Conservation (phyloP, 2,888 invertebrate species). For the Pseudoips prasinana region DNA sequence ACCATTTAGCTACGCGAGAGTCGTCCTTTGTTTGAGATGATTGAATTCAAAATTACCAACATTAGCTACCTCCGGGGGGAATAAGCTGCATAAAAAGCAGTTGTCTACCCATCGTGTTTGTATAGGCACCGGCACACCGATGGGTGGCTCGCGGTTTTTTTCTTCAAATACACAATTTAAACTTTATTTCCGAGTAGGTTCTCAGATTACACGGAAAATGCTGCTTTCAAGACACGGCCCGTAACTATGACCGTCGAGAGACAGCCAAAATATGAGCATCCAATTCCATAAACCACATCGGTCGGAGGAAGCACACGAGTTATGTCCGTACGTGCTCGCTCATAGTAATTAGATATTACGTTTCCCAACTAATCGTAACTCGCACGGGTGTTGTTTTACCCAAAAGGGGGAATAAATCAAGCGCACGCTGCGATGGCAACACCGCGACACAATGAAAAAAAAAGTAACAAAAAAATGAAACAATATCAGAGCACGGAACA, state of each 20-base stretch:
- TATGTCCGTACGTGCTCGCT: constrained; percentile 77
- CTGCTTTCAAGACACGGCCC: constrained; percentile 60
- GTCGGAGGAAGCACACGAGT: constrained; percentile 75
- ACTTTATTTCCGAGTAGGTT: constrained; percentile 51
- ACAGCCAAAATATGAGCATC: constrained; percentile 80
- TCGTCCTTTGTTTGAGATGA: constrained; percentile 78
- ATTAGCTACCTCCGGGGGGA: constrained; percentile 66
- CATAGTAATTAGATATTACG: constrained; percentile 82
- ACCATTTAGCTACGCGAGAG: constrained; percentile 77
- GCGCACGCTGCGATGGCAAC: constrained; percentile 59
- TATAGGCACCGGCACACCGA: constrained; percentile 34
- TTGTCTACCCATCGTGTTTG: constrained; percentile 47
- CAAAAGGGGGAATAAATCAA: constrained; percentile 79
- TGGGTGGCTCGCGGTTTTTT: constrained; percentile 39
- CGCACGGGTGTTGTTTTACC: constrained; percentile 80
- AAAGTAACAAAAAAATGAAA: constrained; percentile 66
- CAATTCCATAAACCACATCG: constrained; percentile 81
- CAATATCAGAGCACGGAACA: constrained; percentile 75
- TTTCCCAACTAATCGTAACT: constrained; percentile 77
- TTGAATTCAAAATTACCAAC: constrained; percentile 77
- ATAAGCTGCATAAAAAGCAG: constrained; percentile 46
- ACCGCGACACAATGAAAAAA: constrained; percentile 69
- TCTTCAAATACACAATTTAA: constrained; percentile 29
- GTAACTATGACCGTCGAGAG: constrained; percentile 70
- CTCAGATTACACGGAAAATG: constrained; percentile 65